A percentile compares a stretch with the other conserved stretches of the same genome.
These are phyloP conservation scores for Asteroscopus sphinx DNA, from an alignment of 2,888 invertebrate species.

Conservation along the genomic window DNA sequence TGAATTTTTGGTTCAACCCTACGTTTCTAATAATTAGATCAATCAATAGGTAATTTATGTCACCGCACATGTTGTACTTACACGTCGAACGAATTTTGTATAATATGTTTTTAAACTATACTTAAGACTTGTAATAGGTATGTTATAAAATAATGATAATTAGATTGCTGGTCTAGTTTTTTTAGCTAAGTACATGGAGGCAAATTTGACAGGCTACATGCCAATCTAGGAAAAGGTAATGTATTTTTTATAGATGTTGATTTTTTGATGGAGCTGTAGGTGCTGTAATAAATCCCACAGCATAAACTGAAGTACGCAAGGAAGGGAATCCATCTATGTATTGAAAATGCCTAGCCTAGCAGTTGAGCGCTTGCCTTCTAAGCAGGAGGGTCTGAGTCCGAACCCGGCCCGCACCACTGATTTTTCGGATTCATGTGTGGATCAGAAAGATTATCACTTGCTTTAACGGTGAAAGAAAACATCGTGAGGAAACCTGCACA, in stretches of 20 bases:
- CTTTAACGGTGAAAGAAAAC: no score
- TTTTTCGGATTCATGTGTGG: no score
- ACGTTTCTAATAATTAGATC: not conserved
- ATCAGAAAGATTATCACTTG: no score
- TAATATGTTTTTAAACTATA: slow-evolving; percentile 12
- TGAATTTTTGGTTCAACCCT: not conserved
- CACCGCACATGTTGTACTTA: not conserved
- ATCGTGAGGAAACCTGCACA: no score
- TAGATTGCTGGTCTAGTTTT: slow-evolving; percentile 29
- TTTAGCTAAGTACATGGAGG: slow-evolving; percentile 18
- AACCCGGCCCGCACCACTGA: no score
- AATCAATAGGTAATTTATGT: not conserved
- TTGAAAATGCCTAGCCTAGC: no score
- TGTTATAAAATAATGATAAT: slow-evolving; percentile 18
- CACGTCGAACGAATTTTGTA: slow-evolving; percentile 9
- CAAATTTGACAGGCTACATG: slow-evolving; percentile 2
- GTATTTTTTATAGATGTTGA: not conserved
- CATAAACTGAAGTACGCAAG: no score
- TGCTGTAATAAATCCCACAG: no score
- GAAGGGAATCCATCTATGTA: no score
- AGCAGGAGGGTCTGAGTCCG: no score
- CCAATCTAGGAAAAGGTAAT: slow-evolving; percentile 15
- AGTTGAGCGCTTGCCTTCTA: no score
- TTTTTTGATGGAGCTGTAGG: no score
- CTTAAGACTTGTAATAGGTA: not conserved